Conservation (phyloP, 2,797 vertebrate species). For the Urocyon cinereoargenteus region DNA sequence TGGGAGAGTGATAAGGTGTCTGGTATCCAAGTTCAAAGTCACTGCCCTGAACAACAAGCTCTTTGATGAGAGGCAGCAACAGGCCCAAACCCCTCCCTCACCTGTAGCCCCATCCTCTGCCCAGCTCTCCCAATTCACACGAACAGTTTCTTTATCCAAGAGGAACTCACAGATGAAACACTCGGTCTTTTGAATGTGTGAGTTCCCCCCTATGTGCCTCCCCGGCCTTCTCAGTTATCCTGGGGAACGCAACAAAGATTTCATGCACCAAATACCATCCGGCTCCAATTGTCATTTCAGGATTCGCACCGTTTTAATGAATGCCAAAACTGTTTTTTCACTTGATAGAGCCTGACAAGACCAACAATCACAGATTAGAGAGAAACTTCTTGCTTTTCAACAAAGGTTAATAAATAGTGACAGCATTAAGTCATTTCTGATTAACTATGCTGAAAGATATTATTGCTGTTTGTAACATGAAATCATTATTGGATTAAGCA, state of each 20-base stretch:
- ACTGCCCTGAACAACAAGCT: not conserved
- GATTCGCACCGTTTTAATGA: conserved; percentile 89
- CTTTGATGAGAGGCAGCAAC: not conserved
- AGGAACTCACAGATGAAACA: conserved; percentile 9
- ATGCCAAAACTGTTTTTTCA: conserved; percentile 94
- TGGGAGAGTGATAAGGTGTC: not conserved
- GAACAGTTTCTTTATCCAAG: conserved; percentile 23
- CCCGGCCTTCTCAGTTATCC: conserved; percentile 61
- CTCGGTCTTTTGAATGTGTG: not conserved
- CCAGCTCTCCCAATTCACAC: not conserved
- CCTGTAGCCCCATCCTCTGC: not conserved
- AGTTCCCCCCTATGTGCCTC: not conserved
- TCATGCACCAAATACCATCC: conserved; percentile 88
- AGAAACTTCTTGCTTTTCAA: conserved; percentile 97
- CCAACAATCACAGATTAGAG: conserved; percentile 97
- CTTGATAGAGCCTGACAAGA: conserved; percentile 94
- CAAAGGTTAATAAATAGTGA: conserved; percentile 99
- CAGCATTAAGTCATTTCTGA: conserved; percentile 98
- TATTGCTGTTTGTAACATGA: conserved; percentile 95
- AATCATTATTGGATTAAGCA: conserved; percentile 99
- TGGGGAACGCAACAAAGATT: conserved; percentile 70
- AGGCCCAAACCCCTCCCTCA: not conserved
- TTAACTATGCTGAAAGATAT: conserved; percentile 98
- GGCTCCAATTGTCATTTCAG: conserved; percentile 90
- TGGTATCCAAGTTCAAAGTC: conserved; percentile 32